Conservation (phyloP, 1,140 invertebrate species). For the Alviniconcha marisindica region DNA sequence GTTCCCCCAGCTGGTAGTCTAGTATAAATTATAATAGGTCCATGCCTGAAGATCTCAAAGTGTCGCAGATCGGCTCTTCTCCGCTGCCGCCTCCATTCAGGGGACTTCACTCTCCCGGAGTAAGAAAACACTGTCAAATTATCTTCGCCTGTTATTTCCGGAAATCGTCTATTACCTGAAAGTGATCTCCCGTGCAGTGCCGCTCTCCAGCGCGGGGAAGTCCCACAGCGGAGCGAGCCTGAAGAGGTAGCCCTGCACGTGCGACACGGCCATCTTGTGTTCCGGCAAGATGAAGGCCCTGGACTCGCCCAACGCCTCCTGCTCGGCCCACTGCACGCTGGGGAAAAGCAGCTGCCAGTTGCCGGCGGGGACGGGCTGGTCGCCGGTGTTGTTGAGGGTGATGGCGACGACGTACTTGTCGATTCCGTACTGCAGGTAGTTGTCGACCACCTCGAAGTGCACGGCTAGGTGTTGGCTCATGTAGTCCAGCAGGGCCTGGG, state of each 20-base stretch:
- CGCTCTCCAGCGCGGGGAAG: slow-evolving; percentile 47
- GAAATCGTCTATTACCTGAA: no score
- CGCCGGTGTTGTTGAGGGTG: slow-evolving; percentile 56
- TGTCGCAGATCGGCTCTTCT: no score
- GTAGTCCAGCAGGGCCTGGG: slow-evolving; percentile 59
- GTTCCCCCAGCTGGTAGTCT: no score
- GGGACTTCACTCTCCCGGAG: no score
- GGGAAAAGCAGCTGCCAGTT: slow-evolving; percentile 61
- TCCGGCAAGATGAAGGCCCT: slow-evolving; percentile 46
- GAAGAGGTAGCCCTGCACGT: slow-evolving; percentile 65
- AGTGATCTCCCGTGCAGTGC: slow-evolving; percentile 40
- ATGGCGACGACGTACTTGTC: slow-evolving; percentile 41
- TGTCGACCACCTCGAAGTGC: slow-evolving; percentile 57
- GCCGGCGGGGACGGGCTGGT: slow-evolving; percentile 40
- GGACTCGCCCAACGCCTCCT: slow-evolving; percentile 43
- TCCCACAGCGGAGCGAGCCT: slow-evolving; percentile 50
- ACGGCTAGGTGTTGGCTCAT: slow-evolving; percentile 50
- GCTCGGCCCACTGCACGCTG: slow-evolving; percentile 51
- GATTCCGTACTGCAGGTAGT: slow-evolving; percentile 47
- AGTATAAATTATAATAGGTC: no score
- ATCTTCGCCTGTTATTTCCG: no score
- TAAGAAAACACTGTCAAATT: no score
- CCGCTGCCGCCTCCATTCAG: no score
- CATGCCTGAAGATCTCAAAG: no score
- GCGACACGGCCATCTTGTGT: slow-evolving; percentile 52